These are phyloP conservation scores for Graphium colonna DNA, from an alignment of 2,888 invertebrate genomes.

Conservation along the genomic window DNA sequence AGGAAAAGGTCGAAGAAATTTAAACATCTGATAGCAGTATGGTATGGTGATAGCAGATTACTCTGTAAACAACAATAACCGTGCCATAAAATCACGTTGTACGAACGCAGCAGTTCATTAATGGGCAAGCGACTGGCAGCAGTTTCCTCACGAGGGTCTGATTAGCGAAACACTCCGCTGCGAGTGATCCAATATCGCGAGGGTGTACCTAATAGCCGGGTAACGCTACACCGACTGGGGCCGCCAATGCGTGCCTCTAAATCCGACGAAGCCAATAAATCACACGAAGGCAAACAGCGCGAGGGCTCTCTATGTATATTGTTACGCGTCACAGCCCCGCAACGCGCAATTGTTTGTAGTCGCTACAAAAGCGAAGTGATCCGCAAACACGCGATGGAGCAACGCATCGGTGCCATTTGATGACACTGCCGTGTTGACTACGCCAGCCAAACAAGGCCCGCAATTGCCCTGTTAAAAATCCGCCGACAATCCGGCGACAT, in stretches of 20 bases:
- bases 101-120: not conserved
- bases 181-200: slow-evolving; percentile 39
- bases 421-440: slow-evolving; percentile 25
- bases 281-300: slow-evolving; percentile 78
- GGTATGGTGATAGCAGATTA: too few species aligned
- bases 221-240: slow-evolving; percentile 60
- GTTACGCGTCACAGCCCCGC: slow-evolving; percentile 57
- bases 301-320: slow-evolving; percentile 67
- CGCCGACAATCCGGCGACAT: not conserved
- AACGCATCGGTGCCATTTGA: slow-evolving; percentile 29
- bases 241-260: slow-evolving; percentile 66
- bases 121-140: slow-evolving; percentile 13
- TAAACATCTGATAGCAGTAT: too few species aligned
- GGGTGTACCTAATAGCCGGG: slow-evolving; percentile 55
- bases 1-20: too few species aligned
- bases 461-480: slow-evolving; percentile 11
- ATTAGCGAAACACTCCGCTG: slow-evolving; percentile 41
- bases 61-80: too few species aligned
- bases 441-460: slow-evolving; percentile 20
- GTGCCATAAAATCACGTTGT: too few species aligned
- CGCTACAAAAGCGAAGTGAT: slow-evolving; percentile 61
- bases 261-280: slow-evolving; percentile 79
- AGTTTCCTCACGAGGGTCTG: slow-evolving; percentile 37
- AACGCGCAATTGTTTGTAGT: slow-evolving; percentile 46
- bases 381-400: slow-evolving; percentile 51